Conservation (phyloP, 2,797 vertebrate species). For the Sciurus vulgaris region DNA sequence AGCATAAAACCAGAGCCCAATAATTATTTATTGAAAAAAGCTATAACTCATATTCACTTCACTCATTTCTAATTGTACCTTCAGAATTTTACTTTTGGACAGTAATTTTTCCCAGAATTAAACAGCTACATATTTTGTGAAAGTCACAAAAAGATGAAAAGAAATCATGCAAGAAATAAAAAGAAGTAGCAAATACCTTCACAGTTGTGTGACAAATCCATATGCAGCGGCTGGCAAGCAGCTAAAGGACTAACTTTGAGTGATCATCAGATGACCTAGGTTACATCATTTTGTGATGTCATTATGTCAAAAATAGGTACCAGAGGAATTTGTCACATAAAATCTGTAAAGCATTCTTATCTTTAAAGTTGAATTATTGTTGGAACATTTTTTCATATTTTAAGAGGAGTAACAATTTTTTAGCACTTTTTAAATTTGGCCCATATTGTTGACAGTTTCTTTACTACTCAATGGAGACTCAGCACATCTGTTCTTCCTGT, state of each 20-base stretch:
- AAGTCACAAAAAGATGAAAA: background rate
- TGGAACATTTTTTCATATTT: background rate
- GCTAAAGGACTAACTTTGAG: background rate
- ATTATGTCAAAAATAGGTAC: background rate
- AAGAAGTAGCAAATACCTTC: background rate
- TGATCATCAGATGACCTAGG: background rate
- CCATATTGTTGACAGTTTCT: background rate
- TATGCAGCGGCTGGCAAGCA: background rate
- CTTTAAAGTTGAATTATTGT: background rate
- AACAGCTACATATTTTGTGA: background rate
- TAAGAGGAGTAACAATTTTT: background rate
- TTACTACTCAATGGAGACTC: background rate
- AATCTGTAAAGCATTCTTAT: background rate
- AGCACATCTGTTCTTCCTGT: background rate
- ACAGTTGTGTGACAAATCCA: background rate
- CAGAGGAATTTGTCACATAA: background rate
- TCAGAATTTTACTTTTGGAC: background rate
- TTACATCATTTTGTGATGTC: background rate
- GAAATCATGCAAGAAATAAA: background rate
- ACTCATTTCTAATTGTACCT: background rate
- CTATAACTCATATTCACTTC: background rate
- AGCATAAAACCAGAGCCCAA: background rate
- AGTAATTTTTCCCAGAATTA: background rate
- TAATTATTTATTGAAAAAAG: slow-evolving; percentile 32
- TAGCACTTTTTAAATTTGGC: slow-evolving; percentile 31